Conservation (phyloP, 2,113 vertebrate species). For the Anser brachyrhynchus region DNA sequence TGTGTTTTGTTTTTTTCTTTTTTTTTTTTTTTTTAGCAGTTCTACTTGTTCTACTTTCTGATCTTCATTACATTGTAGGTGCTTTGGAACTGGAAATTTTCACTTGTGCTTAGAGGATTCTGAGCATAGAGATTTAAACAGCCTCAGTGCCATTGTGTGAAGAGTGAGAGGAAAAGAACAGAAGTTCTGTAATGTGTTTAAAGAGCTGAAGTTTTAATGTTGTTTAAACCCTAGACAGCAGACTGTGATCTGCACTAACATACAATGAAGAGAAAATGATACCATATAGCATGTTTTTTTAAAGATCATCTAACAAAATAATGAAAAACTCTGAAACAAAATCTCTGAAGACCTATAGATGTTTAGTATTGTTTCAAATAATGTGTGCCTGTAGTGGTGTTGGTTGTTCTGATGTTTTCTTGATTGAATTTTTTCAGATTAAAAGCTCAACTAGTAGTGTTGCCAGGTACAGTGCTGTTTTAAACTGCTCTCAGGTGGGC, state of each 20-base stretch:
- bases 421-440: constrained; percentile 35
- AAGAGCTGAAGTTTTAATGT: not conserved
- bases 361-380: not conserved
- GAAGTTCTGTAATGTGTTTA: not conserved
- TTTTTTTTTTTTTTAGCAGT: not conserved
- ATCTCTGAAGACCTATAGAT: not conserved
- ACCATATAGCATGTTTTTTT: not conserved
- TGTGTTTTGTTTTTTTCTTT: accelerated
- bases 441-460: constrained; percentile 37
- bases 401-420: not conserved
- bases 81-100: not conserved
- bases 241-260: constrained; percentile 7
- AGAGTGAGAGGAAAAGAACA: not conserved
- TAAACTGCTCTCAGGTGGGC: not conserved
- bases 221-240: not conserved
- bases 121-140: not conserved
- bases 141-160: not conserved
- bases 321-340: not conserved
- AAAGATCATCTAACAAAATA: constrained; percentile 9
- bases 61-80: not conserved
- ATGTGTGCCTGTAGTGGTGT: not conserved
- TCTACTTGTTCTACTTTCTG: not conserved
- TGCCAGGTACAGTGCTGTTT: constrained; percentile 18
- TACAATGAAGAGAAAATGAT: not conserved
- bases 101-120: not conserved